Evolutionary conservation across 1,140 invertebrate species (phyloP).

Genomic region (Ceratina australensis): DNA sequence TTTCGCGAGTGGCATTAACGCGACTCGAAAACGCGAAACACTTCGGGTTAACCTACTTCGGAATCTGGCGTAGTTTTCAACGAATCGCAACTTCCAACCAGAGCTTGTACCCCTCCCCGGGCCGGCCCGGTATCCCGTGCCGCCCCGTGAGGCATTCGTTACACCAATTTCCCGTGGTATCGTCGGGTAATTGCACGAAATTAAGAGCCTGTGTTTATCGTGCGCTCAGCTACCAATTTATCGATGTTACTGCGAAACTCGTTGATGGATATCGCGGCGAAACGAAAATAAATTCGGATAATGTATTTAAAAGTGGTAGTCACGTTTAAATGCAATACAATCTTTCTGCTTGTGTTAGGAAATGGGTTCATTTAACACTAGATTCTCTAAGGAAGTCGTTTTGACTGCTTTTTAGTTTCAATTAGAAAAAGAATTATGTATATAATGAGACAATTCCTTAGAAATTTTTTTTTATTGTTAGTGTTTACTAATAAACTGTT

Average conservation of each 20-base stretch:
- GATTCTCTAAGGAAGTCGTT: no score
- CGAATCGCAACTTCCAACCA: neutral
- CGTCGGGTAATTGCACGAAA: conserved; percentile 29
- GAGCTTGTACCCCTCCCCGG: neutral
- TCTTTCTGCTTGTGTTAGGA: no score
- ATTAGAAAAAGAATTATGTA: no score
- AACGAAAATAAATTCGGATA: no score
- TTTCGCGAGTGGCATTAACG: conserved; percentile 29
- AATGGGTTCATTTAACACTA: no score
- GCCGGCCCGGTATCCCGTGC: no score
- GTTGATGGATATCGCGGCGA: neutral
- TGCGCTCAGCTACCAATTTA: conserved; percentile 14
- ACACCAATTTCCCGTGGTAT: conserved; percentile 32
- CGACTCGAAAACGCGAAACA: conserved; percentile 29
- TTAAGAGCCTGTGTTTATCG: conserved; percentile 33
- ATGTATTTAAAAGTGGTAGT: no score
- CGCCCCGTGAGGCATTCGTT: conserved; percentile 7
- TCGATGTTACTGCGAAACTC: conserved; percentile 11
- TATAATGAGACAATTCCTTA: no score
- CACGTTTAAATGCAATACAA: no score
- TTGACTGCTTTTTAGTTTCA: no score
- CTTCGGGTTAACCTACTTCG: conserved; percentile 26
- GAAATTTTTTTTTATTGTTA: no score
- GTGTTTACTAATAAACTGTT: no score
- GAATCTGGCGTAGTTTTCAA: conserved; percentile 12